These are phyloP conservation scores for Phalacrocorax aristotelis DNA, from an alignment of 2,113 vertebrate species.

Conservation along the genomic window DNA sequence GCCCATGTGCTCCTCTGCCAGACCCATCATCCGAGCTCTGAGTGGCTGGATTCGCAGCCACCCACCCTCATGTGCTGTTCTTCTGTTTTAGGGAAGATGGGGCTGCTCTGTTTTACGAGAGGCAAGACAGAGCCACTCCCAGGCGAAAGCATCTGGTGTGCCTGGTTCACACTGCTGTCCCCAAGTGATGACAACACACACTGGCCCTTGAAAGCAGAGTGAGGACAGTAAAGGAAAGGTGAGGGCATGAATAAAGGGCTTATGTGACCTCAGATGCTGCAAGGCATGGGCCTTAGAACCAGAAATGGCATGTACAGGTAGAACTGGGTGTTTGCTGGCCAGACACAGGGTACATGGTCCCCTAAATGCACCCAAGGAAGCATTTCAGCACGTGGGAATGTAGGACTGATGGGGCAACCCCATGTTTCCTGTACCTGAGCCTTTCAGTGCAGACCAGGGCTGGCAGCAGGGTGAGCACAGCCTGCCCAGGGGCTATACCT, in stretches of 20 bases:
- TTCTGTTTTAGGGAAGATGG: neutral
- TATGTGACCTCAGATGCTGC: neutral
- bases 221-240: neutral
- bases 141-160: neutral
- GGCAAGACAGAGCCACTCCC: neutral
- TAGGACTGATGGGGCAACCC: neutral
- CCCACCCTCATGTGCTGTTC: accelerated
- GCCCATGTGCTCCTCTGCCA: neutral
- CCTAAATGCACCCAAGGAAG: neutral
- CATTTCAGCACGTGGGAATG: accelerated
- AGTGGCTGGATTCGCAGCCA: neutral
- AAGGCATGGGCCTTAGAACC: neutral
- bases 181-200: neutral
- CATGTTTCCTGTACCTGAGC: accelerated
- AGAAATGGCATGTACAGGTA: neutral
- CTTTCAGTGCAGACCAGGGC: neutral
- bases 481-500: constrained; percentile 51
- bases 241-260: neutral
- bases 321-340: neutral
- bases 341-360: accelerated
- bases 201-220: neutral
- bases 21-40: neutral
- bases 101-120: neutral
- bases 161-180: neutral
- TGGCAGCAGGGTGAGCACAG: neutral